Percentiles rank a stretch among this genome's conserved stretches.
phyloP scores from a whole-genome alignment of 2,797 vertebrate genomes.

The Rhinoraja longicauda region DNA sequence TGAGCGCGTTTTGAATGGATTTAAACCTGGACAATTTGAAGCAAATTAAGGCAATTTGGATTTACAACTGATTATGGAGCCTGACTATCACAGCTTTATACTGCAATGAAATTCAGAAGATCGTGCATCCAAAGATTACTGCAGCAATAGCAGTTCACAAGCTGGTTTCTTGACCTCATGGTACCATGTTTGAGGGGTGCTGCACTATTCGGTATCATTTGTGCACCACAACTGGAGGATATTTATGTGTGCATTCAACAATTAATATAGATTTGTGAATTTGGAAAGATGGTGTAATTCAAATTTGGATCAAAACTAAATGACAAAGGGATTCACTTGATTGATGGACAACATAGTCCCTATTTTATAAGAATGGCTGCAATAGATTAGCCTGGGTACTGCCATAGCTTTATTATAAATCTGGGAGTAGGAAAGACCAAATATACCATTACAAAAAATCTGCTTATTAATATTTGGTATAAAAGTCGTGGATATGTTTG shows the following conservation, averaged over 20 bases:
- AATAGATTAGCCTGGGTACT: background rate
- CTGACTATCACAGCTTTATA: background rate
- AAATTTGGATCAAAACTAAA: background rate
- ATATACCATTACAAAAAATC: background rate
- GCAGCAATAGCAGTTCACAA: background rate
- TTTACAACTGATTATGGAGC: background rate
- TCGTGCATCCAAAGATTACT: background rate
- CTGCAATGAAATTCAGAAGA: background rate
- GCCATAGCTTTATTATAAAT: background rate
- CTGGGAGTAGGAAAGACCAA: background rate
- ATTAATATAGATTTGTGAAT: background rate
- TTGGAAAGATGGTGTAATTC: background rate
- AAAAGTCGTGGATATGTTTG: background rate
- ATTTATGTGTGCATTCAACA: background rate
- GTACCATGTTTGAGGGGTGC: background rate
- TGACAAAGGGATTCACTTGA: background rate
- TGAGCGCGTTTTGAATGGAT: background rate
- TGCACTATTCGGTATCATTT: background rate
- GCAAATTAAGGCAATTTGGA: background rate
- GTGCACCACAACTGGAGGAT: background rate
- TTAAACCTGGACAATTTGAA: background rate
- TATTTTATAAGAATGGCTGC: background rate
- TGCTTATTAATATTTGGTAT: background rate
- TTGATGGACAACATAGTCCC: background rate
- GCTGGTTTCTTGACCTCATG: background rate